A percentile compares a stretch with the other conserved stretches of the same genome.
phyloP scores from a whole-genome alignment of 2,888 invertebrate species.

The Latheticus oryzae region DNA sequence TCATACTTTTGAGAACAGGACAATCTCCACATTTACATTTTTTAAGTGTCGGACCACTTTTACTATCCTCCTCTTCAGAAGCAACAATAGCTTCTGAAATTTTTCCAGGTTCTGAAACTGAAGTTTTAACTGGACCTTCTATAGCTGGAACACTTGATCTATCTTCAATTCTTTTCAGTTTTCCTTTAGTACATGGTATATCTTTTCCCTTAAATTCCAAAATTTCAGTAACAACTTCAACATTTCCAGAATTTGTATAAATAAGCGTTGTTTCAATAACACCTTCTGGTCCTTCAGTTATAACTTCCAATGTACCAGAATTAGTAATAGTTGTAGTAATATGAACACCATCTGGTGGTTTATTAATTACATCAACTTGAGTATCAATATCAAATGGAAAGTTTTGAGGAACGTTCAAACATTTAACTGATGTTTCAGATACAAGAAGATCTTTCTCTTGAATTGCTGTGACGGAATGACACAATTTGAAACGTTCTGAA shows the following conservation, averaged over 20 bases:
- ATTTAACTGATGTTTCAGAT: constrained; percentile 30
- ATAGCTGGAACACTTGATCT: constrained; percentile 39
- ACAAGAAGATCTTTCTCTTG: constrained; percentile 22
- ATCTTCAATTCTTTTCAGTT: no score
- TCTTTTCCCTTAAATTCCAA: constrained; percentile 26
- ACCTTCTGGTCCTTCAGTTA: constrained; percentile 62
- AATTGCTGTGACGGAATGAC: constrained; percentile 27
- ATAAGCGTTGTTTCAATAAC: constrained; percentile 60
- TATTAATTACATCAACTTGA: constrained; percentile 50
- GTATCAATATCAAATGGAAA: constrained; percentile 52
- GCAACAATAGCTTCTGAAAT: neutral
- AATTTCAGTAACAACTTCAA: constrained; percentile 60
- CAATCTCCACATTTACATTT: constrained; percentile 10
- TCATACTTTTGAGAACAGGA: constrained; percentile 6
- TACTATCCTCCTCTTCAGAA: no score
- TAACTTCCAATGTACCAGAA: constrained; percentile 61
- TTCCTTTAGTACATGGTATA: neutral
- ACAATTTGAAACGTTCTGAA: constrained; percentile 24
- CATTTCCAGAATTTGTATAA: constrained; percentile 59
- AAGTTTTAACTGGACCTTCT: constrained; percentile 1
- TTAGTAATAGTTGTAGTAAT: constrained; percentile 60
- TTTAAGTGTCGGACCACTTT: no score
- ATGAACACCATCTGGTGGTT: constrained; percentile 55
- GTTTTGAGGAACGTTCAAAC: constrained; percentile 35
- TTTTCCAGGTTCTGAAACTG: neutral